Evolutionary conservation across 1,140 invertebrate species (phyloP), one percentile per base, ranked within the genome.

Genomic region (Ceratitis capitata): DNA sequence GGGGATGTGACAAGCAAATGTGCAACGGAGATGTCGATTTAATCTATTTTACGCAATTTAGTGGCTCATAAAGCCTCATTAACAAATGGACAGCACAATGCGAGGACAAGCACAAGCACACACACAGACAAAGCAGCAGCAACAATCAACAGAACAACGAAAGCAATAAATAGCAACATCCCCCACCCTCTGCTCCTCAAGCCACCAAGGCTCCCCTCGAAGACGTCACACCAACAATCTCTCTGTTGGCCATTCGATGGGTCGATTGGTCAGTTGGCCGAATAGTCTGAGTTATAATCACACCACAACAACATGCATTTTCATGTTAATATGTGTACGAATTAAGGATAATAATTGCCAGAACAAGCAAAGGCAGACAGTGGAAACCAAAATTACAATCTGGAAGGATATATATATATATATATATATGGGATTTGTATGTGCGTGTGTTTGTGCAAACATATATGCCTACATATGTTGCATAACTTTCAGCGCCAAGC

Each of bases 21-120:
- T 69, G 61, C 61, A 69, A 69, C 61, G 61, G 32, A 39, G 61
- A 69, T 69, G 61, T 39, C 32, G 61, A 69, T 69, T 32, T 69
- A 69, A 69, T 69, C 61, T 69, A 69, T 69, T 69, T 69, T 39
- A 69, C 61, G 61, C 61, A 69, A 69, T 69, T 69, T 69, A 69
- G 61, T 69, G 61, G 61, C 61, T 69, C 61, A 69, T 69, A 69
- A 69, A 69, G 61, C 61, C 61, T 69, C 61, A 69, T 69, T 69
- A 69, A 69, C 61, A 69, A 69, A 69, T 69, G 61, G 61, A 69
- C 61, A 69, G 39, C 32, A 32, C 14, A 69, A 16, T 19, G 19
- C 19, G 23, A 1, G 7, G 1, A 69, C 32, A 35, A 10, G 16
- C 29, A 69, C 14, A 39, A 69, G 12, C 51, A 7, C 7, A 49